These are phyloP conservation scores for Stercorarius parasiticus DNA, from an alignment of 2,113 vertebrate species.

Conservation along the genomic window DNA sequence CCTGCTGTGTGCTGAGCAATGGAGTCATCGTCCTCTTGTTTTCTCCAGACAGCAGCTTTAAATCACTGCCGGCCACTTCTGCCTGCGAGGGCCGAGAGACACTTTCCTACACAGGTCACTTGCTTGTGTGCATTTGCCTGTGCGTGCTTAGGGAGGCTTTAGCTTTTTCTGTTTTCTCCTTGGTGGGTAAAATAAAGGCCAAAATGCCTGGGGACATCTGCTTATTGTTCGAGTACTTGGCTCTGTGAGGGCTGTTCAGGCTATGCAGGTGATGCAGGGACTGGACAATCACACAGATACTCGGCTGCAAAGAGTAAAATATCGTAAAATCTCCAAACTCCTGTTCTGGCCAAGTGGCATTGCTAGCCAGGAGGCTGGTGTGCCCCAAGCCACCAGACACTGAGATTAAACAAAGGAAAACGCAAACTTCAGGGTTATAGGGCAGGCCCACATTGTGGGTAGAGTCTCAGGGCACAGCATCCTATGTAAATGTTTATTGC, in stretches of 20 bases:
- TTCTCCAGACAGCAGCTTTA: not conserved
- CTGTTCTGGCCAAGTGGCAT: fast-evolving
- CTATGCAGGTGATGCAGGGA: not conserved
- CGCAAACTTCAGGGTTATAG: not conserved
- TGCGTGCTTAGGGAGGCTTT: not conserved
- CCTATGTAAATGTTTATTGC: not conserved
- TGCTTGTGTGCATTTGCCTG: fast-evolving
- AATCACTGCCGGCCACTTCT: not conserved
- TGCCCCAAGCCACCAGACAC: not conserved
- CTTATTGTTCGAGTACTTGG: not conserved
- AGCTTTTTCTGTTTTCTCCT: not conserved
- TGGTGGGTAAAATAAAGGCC: not conserved
- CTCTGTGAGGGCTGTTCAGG: not conserved
- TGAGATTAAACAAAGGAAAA: not conserved
- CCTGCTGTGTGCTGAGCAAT: not conserved
- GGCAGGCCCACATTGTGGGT: not conserved
- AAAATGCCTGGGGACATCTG: not conserved
- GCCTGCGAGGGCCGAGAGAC: not conserved
- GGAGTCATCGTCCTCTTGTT: not conserved
- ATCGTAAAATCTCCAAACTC: fast-evolving
- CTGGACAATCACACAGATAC: not conserved
- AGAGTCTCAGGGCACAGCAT: not conserved
- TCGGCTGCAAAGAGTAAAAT: not conserved
- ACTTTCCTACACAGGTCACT: not conserved
- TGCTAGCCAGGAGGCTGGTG: not conserved